Conservation (phyloP, 2,888 invertebrate genomes). For the Falcaria lacertinaria region DNA sequence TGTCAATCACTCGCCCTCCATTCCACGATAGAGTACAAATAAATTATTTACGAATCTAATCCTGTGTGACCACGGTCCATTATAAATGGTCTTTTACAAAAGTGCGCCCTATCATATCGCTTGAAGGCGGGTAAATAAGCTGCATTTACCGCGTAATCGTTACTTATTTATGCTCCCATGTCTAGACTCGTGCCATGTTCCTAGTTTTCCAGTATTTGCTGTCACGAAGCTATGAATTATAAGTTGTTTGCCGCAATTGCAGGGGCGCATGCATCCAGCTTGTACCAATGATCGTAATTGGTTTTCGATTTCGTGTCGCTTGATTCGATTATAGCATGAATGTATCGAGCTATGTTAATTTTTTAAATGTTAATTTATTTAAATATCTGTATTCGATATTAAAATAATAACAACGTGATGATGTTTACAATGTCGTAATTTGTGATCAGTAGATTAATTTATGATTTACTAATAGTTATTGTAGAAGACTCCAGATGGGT, state of each 20-base stretch:
- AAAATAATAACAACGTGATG: background rate
- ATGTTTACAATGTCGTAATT: background rate
- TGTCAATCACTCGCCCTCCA: conserved; percentile 66
- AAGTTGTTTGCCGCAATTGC: conserved; percentile 43
- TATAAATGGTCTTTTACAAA: conserved; percentile 60
- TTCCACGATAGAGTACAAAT: conserved; percentile 56
- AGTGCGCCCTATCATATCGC: conserved; percentile 48
- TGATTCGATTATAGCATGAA: conserved; percentile 1
- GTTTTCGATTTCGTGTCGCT: conserved; percentile 5
- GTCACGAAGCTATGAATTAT: conserved; percentile 63
- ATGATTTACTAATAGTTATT: no score
- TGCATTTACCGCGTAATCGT: conserved; percentile 51
- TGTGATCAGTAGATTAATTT: no score
- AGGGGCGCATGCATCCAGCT: conserved; percentile 24
- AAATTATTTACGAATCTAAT: conserved; percentile 76
- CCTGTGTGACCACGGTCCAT: conserved; percentile 67
- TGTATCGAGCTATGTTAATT: background rate
- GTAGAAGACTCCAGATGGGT: no score
- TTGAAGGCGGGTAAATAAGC: conserved; percentile 52
- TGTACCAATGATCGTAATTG: conserved; percentile 34
- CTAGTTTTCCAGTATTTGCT: conserved; percentile 55
- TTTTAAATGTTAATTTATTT: no score
- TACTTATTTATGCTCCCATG: conserved; percentile 60
- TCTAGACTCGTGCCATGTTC: conserved; percentile 55
- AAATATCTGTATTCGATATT: no score